phyloP scores from a whole-genome alignment of 2,888 invertebrate genomes.

The Cylloceria caligata region DNA sequence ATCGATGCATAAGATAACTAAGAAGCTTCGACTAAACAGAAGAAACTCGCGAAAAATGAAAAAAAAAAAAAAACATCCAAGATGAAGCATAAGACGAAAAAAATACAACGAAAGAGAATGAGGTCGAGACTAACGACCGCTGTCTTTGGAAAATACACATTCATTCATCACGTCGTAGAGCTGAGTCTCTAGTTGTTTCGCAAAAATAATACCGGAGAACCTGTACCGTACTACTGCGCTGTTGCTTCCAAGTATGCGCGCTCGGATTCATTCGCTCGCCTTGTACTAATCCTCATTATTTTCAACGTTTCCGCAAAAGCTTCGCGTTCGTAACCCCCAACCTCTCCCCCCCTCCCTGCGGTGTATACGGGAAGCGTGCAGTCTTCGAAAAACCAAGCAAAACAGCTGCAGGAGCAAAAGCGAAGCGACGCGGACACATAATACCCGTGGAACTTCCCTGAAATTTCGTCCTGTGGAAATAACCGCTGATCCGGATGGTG shows the following conservation, averaged over 20 bases:
- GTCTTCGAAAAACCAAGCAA: conserved; percentile 38
- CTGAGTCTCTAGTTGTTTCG: conserved; percentile 30
- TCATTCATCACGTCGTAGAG: conserved; percentile 58
- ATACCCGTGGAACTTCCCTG: conserved; percentile 43
- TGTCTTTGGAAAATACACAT: conserved; percentile 59
- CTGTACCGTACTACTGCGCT: conserved; percentile 9
- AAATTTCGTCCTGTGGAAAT: conserved; percentile 55
- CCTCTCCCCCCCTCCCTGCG: not conserved
- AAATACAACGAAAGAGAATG: conserved; percentile 29
- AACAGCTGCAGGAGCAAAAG: conserved; percentile 45
- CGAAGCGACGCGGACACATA: conserved; percentile 43
- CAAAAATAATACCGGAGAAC: conserved; percentile 57
- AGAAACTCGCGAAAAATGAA: not conserved
- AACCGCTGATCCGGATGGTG: conserved; percentile 30
- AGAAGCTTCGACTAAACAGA: conserved; percentile 10
- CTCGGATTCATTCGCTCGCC: conserved; percentile 43
- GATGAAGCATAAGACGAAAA: conserved; percentile 13
- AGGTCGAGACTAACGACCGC: conserved; percentile 56
- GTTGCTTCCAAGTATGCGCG: not conserved
- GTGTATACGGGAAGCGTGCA: conserved; percentile 23
- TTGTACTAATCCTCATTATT: conserved; percentile 65
- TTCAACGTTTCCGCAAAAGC: conserved; percentile 57
- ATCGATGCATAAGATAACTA: not conserved
- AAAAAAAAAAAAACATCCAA: conserved; percentile 5
- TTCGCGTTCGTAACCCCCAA: conserved; percentile 39